Conservation (phyloP, 2,113 vertebrate genomes). For the Stegastes partitus region DNA sequence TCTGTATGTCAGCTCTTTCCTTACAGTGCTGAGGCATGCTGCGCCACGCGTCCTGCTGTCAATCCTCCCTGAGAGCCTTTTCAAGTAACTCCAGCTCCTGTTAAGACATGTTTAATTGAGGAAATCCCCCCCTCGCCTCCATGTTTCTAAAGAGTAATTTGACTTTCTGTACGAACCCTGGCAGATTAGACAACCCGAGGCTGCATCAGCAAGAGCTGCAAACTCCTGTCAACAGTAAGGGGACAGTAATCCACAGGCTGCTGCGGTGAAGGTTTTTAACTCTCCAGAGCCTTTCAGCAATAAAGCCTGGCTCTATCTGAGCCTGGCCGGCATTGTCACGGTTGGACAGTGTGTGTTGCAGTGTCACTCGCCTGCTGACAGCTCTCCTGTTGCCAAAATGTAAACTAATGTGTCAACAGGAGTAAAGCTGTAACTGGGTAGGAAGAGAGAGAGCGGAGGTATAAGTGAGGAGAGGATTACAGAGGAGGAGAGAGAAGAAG, state of each 20-base stretch:
- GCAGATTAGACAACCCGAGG: conserved; percentile 49
- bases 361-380: conserved; percentile 45
- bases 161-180: conserved; percentile 33
- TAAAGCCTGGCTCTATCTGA: conserved; percentile 44
- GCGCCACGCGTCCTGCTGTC: conserved; percentile 27
- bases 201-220: conserved; percentile 65
- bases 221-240: conserved; percentile 60
- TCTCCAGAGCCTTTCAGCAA: conserved; percentile 36
- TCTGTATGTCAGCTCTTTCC: conserved; percentile 25
- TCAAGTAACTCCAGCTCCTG: conserved; percentile 28
- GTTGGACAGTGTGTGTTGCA: conserved; percentile 13
- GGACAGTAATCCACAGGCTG: conserved; percentile 69
- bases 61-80: conserved; percentile 38
- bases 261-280: conserved; percentile 61
- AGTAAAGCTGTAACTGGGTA: background rate
- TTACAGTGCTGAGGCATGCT: conserved; percentile 22
- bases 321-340: conserved; percentile 30
- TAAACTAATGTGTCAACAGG: conserved; percentile 45
- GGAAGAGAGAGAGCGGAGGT: background rate
- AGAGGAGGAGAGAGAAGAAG: conserved; percentile 36
- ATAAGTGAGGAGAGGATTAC: background rate
- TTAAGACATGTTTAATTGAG: conserved; percentile 55
- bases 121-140: conserved; percentile 38
- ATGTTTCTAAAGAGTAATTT: conserved; percentile 55
- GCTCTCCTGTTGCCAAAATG: conserved; percentile 39